Percentiles rank a stretch among this genome's conserved stretches.
Conservation (phyloP, 2,888 invertebrate genomes). For the Hirtodrosophila confusa region DNA sequence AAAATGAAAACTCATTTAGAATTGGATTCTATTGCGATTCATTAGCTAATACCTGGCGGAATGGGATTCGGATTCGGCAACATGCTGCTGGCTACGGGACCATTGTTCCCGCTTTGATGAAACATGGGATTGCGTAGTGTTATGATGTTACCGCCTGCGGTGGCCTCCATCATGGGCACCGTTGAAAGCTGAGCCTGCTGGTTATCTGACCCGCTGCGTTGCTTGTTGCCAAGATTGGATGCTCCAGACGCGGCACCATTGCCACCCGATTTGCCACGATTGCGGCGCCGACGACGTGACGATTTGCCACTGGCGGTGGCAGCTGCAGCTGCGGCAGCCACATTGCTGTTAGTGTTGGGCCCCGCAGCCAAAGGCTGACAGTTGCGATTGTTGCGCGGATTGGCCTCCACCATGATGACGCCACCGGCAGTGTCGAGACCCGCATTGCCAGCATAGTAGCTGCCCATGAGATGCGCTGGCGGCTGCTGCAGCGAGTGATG, state of each 20-base stretch:
- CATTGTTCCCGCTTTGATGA: constrained; percentile 71
- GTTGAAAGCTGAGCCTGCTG: constrained; percentile 16
- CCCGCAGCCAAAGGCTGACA: constrained; percentile 37
- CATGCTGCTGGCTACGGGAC: constrained; percentile 43
- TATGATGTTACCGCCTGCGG: constrained; percentile 86
- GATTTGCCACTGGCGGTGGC: constrained; percentile 70
- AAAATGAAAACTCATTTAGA: neutral
- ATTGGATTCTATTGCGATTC: too few relatives aligned
- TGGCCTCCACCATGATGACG: constrained; percentile 84
- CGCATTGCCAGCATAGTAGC: constrained; percentile 55
- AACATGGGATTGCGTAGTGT: constrained; percentile 92
- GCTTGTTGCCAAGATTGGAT: constrained; percentile 38
- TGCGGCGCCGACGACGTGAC: constrained; percentile 80
- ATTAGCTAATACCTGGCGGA: constrained; percentile 59
- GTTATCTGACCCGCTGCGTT: constrained; percentile 23
- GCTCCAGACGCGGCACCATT: constrained; percentile 12
- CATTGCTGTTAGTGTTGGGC: constrained; percentile 28
- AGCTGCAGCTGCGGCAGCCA: constrained; percentile 69
- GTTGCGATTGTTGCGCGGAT: constrained; percentile 61
- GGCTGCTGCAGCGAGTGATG: constrained; percentile 29
- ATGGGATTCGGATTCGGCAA: constrained; percentile 68
- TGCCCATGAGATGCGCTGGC: constrained; percentile 48
- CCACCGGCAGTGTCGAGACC: constrained; percentile 73
- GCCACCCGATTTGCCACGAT: constrained; percentile 76
- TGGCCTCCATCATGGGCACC: constrained; percentile 51